Evolutionary conservation across 2,113 vertebrate genomes (phyloP).

Genomic region (Hylia prasina): DNA sequence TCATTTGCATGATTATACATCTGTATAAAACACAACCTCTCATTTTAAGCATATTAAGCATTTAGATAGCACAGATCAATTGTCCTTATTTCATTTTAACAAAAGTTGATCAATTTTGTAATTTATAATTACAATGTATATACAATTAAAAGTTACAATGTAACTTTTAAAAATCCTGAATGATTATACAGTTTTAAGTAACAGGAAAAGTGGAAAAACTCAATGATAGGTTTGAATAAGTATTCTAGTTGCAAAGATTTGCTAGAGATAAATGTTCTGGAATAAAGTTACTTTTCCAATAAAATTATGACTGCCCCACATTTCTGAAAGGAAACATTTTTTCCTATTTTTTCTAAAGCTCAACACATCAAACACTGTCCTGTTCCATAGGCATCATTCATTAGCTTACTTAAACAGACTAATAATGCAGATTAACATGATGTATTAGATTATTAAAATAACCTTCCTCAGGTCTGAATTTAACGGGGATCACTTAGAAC

Average conservation of each 20-base stretch:
- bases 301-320: neutral
- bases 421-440: neutral
- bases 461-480: neutral
- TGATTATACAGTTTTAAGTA: neutral
- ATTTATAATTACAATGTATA: neutral
- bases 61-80: neutral
- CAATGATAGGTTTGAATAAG: neutral
- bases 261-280: neutral
- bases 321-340: neutral
- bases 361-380: neutral
- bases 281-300: neutral
- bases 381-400: neutral
- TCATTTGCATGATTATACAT: neutral
- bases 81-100: neutral
- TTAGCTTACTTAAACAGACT: neutral
- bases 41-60: neutral
- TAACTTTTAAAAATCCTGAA: neutral
- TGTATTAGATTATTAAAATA: neutral
- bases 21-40: neutral
- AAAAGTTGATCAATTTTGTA: neutral
- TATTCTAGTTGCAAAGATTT: neutral
- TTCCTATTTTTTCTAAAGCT: neutral
- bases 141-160: no score
- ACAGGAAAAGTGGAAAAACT: neutral
- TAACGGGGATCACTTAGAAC: neutral